Conservation (phyloP, 2,888 invertebrate genomes). For the Dicycla oo region DNA sequence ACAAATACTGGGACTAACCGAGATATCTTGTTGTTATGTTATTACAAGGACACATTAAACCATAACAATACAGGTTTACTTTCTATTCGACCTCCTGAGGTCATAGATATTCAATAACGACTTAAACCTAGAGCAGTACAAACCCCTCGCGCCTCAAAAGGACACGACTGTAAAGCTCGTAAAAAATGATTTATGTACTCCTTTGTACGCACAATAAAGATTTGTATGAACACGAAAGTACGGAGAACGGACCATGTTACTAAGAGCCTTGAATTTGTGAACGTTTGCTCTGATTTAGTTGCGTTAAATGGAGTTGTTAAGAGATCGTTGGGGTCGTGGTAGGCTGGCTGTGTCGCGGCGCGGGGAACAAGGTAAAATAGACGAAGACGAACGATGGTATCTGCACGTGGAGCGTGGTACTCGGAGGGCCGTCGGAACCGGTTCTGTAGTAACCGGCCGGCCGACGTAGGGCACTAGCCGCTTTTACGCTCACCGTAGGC, state of each 20-base stretch:
- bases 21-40: constrained; percentile 20
- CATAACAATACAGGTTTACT: constrained; percentile 36
- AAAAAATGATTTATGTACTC: constrained; percentile 80
- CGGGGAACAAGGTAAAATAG: constrained; percentile 79
- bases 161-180: constrained; percentile 72
- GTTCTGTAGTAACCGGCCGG: constrained; percentile 83
- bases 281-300: constrained; percentile 55
- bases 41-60: constrained; percentile 35
- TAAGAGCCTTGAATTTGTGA: constrained; percentile 52
- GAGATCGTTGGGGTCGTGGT: constrained; percentile 63
- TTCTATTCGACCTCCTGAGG: constrained; percentile 57
- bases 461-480: constrained; percentile 84
- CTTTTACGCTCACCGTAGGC: constrained; percentile 71
- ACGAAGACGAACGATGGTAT: constrained; percentile 86
- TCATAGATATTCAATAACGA: constrained; percentile 59
- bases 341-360: constrained; percentile 57
- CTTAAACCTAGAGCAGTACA: constrained; percentile 54
- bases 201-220: constrained; percentile 74
- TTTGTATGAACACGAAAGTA: constrained; percentile 71
- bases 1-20: constrained; percentile 12
- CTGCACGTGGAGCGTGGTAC: constrained; percentile 81
- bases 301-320: constrained; percentile 56
- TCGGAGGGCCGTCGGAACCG: constrained; percentile 79
- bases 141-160: constrained; percentile 59
- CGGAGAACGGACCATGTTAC: constrained; percentile 62